phyloP scores from a whole-genome alignment of 2,797 vertebrate genomes.

The Eulemur mongoz region DNA sequence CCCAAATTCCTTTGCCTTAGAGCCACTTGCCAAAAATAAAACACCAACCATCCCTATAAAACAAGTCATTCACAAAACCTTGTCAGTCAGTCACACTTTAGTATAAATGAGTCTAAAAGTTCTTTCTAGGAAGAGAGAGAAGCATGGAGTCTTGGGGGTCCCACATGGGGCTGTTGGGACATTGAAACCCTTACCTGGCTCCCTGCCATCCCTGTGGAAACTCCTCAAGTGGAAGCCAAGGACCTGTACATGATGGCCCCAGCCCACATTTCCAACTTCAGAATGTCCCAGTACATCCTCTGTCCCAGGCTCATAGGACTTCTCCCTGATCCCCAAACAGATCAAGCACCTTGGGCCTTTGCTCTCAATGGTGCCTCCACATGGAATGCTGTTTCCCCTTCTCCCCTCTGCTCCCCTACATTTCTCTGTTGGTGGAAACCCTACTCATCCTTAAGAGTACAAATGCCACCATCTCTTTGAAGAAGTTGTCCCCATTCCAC shows the following conservation, averaged over 20 bases:
- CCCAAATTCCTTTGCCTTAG: background rate
- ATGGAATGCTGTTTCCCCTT: background rate
- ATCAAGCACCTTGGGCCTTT: background rate
- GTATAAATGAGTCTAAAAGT: background rate
- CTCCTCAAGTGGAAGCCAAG: background rate
- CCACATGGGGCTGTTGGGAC: background rate
- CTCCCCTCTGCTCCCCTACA: too few species aligned
- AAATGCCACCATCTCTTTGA: background rate
- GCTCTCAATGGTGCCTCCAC: background rate
- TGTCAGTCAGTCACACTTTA: background rate
- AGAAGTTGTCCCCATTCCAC: background rate
- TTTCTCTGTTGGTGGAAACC: background rate
- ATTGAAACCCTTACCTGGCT: background rate
- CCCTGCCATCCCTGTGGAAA: background rate
- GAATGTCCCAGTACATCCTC: background rate
- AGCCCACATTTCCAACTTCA: background rate
- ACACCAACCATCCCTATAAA: background rate
- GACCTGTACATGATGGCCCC: too few species aligned
- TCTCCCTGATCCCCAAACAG: background rate
- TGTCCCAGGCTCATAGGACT: background rate
- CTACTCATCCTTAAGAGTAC: background rate
- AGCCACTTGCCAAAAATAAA: background rate
- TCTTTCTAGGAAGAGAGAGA: background rate
- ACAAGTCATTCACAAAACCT: background rate
- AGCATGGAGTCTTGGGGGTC: background rate